Base-by-base conservation (phyloP, 2,888 invertebrate species). In the Callinectes sapidus region DNA sequence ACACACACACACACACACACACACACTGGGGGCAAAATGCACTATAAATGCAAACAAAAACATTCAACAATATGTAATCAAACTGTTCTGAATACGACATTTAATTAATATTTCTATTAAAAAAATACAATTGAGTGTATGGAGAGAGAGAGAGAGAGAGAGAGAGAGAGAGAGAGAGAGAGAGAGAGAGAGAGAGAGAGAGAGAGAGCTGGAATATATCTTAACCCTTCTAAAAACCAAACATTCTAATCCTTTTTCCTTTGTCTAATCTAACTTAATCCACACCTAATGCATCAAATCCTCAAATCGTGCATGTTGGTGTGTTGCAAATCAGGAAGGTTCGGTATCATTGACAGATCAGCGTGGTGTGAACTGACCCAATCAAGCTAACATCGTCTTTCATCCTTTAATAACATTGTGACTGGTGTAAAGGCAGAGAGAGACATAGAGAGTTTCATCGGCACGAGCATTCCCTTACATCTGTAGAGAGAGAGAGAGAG, bases 361-460 rank as follows among this genome's bases (percentile, higher is more conserved):
- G 0, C 10, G 2, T 71, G n/a, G 23, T 10, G 3, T 10, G 71
- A 28, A 71, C 71, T 71, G n/a, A 71, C 71, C 71, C 71, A 71
- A 71, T 71, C 71, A 71, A n/a, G 71, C 28, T 71, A 71, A 71
- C 23, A 8, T 71, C 71, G 71, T 71, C 71, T 71, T 71, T 71
- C 28, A 71, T 71, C 28, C 28, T 10, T 71, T 71, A 28, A 71
- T 71, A 71, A 71, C 28, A 71, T 6, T 28, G 5, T 6, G 71
- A 71, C 28, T 71, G 28, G 71, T 1, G 8, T 28, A 5, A 28
- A 71, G 71, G 28, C 28, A 1, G 61, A 1, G 61, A 1, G 61
- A 1, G 61, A 61, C 18, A 16, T 18, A 61, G 8, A 61, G 18
- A 61, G 18, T 18, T 61, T 61, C 61, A 61, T 61, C 61, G 18